Evolutionary conservation across 2,113 vertebrate species (phyloP), one percentile per base, ranked within the genome.

Genomic region (Centropus bengalensis): DNA sequence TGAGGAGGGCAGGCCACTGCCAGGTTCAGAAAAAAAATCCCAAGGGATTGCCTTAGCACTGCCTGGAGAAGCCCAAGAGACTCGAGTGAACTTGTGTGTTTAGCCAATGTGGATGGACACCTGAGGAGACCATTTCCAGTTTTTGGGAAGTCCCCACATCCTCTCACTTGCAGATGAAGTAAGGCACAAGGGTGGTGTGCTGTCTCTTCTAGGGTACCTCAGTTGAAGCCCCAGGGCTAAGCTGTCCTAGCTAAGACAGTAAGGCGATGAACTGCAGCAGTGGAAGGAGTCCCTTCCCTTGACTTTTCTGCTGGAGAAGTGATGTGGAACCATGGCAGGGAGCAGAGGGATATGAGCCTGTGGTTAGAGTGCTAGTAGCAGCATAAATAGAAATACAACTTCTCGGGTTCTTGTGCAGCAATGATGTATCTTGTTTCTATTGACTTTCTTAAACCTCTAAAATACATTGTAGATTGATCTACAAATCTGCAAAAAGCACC

Each of bases 341-440:
- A 94, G 40, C 64, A 89, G 59, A 73, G 92, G 54, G 91, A 36
- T 59, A 7, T 5, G 20, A 83, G 47, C 33, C 15, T 1, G 10
- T 0, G 0, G 68, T 8, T n/a, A 13, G 38, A 81, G 60, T 38
- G 64, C 78, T 79, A 21, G 66, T 24, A 64, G 70, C 69, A 67
- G 56, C 76, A 60, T 74, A 88, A 93, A 88, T 36, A 94, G 80
- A 91, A 96, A 93, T 78, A 77, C 51, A 54, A 38, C 91, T 93
- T 90, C 86, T 92, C 2, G 0, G 44, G 47, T 80, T 88, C 80
- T 96, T 86, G 76, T 78, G 82, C 76, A 78, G 86, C 92, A 90
- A 63, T 92, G 91, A 96, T 96, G 56, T 80, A 96, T 96, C 92
- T 96, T 94, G 94, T 93, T 96, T 96, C 94, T 96, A 95, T 96